Conservation (phyloP, 2,888 invertebrate species). For the Gastracanthus pulcherrimus region DNA sequence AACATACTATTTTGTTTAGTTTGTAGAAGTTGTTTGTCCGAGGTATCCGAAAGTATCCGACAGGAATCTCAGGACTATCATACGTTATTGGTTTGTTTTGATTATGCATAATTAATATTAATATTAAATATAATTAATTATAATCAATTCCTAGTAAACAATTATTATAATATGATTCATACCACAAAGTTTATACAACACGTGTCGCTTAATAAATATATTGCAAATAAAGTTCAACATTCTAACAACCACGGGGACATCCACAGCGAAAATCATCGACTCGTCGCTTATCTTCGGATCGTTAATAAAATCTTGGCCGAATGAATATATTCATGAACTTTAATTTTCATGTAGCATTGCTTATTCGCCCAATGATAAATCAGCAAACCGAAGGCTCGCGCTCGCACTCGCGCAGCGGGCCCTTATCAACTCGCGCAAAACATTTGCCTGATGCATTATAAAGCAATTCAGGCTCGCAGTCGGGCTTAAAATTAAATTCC, state of each 20-base stretch:
- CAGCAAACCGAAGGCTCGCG: slow-evolving; percentile 1
- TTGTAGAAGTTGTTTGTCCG: too few relatives aligned
- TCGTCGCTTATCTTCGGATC: slow-evolving; percentile 47
- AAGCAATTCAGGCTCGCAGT: slow-evolving; percentile 50
- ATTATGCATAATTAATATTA: too few relatives aligned
- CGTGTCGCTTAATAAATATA: too few relatives aligned
- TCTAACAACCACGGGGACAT: neutral
- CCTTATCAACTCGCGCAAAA: slow-evolving; percentile 52
- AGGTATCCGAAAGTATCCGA: too few relatives aligned
- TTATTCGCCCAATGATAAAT: slow-evolving; percentile 52
- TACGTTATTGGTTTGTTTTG: too few relatives aligned
- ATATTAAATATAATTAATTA: too few relatives aligned
- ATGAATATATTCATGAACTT: slow-evolving; percentile 58
- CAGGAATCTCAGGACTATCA: too few relatives aligned
- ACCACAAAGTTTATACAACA: too few relatives aligned
- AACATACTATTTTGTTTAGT: too few relatives aligned
- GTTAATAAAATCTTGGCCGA: slow-evolving; percentile 27
- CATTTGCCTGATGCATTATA: slow-evolving; percentile 55
- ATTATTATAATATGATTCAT: too few relatives aligned
- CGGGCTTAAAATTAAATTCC: slow-evolving; percentile 57
- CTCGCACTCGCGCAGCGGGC: slow-evolving; percentile 36
- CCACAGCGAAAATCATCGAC: slow-evolving; percentile 26
- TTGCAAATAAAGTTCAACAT: too few relatives aligned
- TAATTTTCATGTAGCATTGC: slow-evolving; percentile 58
- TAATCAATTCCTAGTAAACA: too few relatives aligned